phyloP scores from a whole-genome alignment of 92 coral and sea anemone genomes.

The Porites evermanni region DNA sequence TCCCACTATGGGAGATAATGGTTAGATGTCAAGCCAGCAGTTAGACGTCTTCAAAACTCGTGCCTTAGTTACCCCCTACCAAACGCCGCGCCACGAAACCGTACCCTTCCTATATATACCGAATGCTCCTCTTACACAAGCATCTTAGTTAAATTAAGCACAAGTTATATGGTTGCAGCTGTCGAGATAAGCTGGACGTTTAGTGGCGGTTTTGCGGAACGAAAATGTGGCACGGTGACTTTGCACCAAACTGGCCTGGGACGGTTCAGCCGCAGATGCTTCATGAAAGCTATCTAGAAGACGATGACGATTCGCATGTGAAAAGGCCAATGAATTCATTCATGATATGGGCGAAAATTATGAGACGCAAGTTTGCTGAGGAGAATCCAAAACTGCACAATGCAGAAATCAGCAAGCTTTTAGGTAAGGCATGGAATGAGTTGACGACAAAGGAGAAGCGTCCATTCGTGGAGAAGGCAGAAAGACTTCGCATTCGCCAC shows the following conservation, averaged over 20 bases:
- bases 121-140: constrained; percentile 6
- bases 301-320: constrained; percentile 93
- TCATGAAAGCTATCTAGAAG: constrained; percentile 79
- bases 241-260: constrained; percentile 58
- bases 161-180: constrained; percentile 25
- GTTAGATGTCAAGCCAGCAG: constrained; percentile 50
- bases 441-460: constrained; percentile 98
- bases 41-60: constrained; percentile 55
- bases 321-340: constrained; percentile 99
- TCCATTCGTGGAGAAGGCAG: constrained; percentile 99
- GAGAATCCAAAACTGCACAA: constrained; percentile 98
- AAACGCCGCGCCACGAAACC: constrained; percentile 47
- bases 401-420: constrained; percentile 97
- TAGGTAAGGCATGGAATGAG: constrained; percentile 99
- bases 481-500: constrained; percentile 93
- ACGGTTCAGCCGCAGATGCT: constrained; percentile 62
- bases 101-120: constrained; percentile 34
- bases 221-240: constrained; percentile 74
- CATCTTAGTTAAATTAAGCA: constrained; percentile 18
- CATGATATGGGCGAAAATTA: constrained; percentile 99
- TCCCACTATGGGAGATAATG: constrained; percentile 52
- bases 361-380: constrained; percentile 98
- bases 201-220: constrained; percentile 3
- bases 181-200: constrained; percentile 29
- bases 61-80: constrained; percentile 55